These are phyloP conservation scores for Enteromius fasciolatus DNA, from an alignment of 2,797 vertebrate species.

Conservation along the genomic window DNA sequence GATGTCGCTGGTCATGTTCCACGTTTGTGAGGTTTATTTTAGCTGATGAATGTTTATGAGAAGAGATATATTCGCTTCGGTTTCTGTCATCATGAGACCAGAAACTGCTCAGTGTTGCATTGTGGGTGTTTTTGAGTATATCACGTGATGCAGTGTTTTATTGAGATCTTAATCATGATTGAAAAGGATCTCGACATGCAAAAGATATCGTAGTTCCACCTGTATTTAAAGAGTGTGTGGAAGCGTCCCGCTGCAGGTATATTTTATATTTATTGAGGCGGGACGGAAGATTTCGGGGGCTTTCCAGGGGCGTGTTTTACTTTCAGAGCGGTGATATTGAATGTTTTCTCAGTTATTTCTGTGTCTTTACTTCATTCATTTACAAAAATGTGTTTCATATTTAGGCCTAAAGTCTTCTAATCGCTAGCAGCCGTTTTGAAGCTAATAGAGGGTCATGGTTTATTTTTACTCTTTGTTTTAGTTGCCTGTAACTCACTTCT, in stretches of 20 bases:
- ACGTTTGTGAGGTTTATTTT: slow-evolving; percentile 20
- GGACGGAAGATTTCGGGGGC: slow-evolving; percentile 46
- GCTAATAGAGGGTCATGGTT: slow-evolving; percentile 10
- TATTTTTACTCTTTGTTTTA: neutral
- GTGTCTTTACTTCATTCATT: slow-evolving; percentile 11
- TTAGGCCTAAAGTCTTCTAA: neutral
- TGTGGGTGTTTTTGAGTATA: neutral
- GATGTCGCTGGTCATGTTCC: slow-evolving; percentile 65
- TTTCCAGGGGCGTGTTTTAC: slow-evolving; percentile 57
- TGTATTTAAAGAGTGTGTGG: slow-evolving; percentile 8
- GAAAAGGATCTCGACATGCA: neutral
- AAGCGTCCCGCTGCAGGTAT: slow-evolving; percentile 31
- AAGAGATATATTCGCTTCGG: neutral
- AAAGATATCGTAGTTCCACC: neutral
- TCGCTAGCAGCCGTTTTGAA: neutral
- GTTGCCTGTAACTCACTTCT: slow-evolving; percentile 32
- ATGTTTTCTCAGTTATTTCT: slow-evolving; percentile 7
- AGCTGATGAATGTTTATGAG: neutral
- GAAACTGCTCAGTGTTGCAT: neutral
- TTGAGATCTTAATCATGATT: neutral
- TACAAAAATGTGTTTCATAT: neutral
- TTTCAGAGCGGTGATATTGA: slow-evolving; percentile 37
- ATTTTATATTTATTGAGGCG: slow-evolving; percentile 65
- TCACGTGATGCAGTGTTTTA: neutral
- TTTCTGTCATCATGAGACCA: neutral